Evolutionary conservation across 2,797 vertebrate genomes (phyloP).

Genomic region (Tokudaia tokunoshimensis): DNA sequence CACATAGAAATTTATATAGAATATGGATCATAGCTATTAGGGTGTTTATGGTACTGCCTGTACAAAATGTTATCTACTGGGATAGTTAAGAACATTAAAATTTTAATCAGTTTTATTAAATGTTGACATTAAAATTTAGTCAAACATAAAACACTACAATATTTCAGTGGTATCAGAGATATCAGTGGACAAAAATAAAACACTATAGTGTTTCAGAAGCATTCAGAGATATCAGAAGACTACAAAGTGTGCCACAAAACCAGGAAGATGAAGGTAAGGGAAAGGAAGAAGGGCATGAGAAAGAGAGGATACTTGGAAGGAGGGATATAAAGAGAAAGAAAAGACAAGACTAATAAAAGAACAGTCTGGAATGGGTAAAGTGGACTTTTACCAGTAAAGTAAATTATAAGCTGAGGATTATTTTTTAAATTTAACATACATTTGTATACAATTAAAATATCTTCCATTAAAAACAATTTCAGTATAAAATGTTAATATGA

Average conservation of each 20-base stretch:
- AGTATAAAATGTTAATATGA: background rate
- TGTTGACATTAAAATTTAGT: background rate
- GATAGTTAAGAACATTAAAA: background rate
- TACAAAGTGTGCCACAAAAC: background rate
- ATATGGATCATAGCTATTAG: background rate
- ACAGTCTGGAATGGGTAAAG: background rate
- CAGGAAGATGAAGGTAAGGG: too few relatives aligned
- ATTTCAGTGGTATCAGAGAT: background rate
- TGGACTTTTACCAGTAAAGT: background rate
- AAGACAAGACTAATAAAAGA: background rate
- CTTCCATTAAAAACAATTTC: slow-evolving; percentile 29
- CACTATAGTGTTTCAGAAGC: background rate
- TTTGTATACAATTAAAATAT: background rate
- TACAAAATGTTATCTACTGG: background rate
- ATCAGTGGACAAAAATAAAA: background rate
- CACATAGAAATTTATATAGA: background rate
- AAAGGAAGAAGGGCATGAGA: background rate
- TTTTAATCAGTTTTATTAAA: slow-evolving; percentile 27
- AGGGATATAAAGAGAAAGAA: background rate
- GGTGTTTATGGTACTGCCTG: background rate
- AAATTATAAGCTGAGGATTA: background rate
- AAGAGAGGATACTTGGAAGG: background rate
- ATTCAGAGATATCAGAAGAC: background rate
- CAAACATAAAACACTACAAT: background rate
- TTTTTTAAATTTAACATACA: background rate